phyloP scores from a whole-genome alignment of 2,797 vertebrate species.

The Sebastes ruberrimus region DNA sequence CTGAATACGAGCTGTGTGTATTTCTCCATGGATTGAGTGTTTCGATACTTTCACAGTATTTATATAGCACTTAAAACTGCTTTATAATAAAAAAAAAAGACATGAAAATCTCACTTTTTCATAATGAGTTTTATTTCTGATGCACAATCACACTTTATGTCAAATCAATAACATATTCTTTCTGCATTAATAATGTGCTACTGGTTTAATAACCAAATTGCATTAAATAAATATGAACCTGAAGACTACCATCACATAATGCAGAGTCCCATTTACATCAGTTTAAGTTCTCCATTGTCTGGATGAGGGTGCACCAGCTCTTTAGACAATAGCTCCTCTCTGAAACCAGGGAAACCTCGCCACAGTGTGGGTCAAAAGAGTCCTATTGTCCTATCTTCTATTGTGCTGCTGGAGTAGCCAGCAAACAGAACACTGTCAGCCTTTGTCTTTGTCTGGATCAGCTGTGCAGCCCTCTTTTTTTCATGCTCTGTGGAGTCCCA shows the following conservation, averaged over 20 bases:
- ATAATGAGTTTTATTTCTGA: neutral
- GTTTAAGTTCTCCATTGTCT: slow-evolving; percentile 72
- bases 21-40: no score
- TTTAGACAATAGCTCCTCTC: slow-evolving; percentile 75
- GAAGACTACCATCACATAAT: slow-evolving; percentile 37
- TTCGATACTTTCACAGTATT: no score
- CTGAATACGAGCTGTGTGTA: no score
- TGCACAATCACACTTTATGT: neutral
- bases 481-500: slow-evolving; percentile 57
- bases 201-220: slow-evolving; percentile 17
- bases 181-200: neutral
- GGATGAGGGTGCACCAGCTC: slow-evolving; percentile 59
- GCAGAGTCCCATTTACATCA: slow-evolving; percentile 53
- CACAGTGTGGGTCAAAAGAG: slow-evolving; percentile 74
- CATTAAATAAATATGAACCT: slow-evolving; percentile 27
- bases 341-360: slow-evolving; percentile 70
- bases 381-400: slow-evolving; percentile 80
- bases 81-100: no score
- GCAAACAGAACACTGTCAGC: slow-evolving; percentile 79
- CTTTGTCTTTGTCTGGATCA: slow-evolving; percentile 80
- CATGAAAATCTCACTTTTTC: no score
- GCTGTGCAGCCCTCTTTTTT: slow-evolving; percentile 68
- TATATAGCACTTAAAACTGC: no score
- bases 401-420: slow-evolving; percentile 80
- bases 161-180: neutral